A percentile compares a stretch with the other conserved stretches of the same genome.
Conservation (phyloP, 2,113 vertebrate genomes). For the Mirza zaza region DNA sequence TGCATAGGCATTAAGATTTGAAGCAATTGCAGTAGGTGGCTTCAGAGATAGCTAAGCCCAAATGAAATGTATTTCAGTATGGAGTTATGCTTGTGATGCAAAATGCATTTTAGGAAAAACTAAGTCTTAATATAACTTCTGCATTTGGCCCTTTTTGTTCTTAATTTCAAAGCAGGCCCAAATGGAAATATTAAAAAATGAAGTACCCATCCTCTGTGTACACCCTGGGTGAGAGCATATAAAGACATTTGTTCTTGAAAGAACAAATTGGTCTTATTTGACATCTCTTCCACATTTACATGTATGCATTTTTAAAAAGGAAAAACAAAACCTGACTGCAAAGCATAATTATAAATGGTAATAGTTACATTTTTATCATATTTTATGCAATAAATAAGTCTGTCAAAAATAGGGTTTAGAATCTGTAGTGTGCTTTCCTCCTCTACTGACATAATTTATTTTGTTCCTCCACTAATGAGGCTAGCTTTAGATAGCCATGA, state of each 20-base stretch:
- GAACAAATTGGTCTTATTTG: background rate
- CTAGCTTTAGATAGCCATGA: constrained; percentile 35
- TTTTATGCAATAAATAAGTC: constrained; percentile 31
- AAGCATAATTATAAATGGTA: constrained; percentile 50
- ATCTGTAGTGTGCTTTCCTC: background rate
- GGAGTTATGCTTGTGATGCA: background rate
- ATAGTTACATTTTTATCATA: constrained; percentile 42
- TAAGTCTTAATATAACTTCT: background rate
- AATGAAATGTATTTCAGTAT: background rate
- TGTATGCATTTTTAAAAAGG: constrained; percentile 34
- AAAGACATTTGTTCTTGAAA: background rate
- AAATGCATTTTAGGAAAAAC: constrained; percentile 43
- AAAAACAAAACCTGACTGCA: background rate
- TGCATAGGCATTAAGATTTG: background rate
- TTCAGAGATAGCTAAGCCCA: background rate
- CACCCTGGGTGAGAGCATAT: background rate
- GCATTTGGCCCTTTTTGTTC: background rate
- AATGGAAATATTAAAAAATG: background rate
- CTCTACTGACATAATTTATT: constrained; percentile 27
- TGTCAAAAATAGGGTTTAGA: background rate
- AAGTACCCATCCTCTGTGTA: background rate
- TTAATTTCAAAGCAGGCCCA: background rate
- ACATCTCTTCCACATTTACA: background rate
- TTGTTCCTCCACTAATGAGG: constrained; percentile 39
- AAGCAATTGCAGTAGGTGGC: background rate